These are phyloP conservation scores for Nautilus pompilius DNA, from an alignment of 1,140 invertebrate genomes.

Conservation along the genomic window DNA sequence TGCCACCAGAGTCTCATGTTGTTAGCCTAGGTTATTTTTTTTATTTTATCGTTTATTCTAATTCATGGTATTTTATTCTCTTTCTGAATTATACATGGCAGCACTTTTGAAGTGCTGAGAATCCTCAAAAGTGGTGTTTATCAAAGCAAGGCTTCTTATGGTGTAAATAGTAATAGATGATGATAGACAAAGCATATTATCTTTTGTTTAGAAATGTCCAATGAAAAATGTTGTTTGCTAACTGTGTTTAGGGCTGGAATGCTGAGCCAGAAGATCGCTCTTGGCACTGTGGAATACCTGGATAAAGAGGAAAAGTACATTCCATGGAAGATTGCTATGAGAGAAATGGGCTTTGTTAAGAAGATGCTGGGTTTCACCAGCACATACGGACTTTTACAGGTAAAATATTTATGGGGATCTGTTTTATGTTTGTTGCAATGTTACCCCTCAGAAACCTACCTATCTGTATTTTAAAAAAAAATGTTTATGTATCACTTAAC, in stretches of 20 bases:
- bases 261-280: conserved; percentile 66
- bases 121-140: too few species aligned
- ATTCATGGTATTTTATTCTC: too few species aligned
- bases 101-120: too few species aligned
- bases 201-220: background rate
- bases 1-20: too few species aligned
- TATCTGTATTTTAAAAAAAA: too few species aligned
- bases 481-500: too few species aligned
- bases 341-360: conserved; percentile 68
- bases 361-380: conserved; percentile 66
- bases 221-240: background rate
- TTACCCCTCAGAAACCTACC: background rate
- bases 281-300: conserved; percentile 70
- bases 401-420: background rate
- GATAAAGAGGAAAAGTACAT: conserved; percentile 70
- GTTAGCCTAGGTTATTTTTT: too few species aligned
- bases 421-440: conserved; percentile 5
- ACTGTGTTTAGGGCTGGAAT: conserved; percentile 63
- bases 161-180: too few species aligned
- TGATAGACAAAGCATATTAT: too few species aligned
- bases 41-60: too few species aligned
- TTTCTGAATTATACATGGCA: too few species aligned
- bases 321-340: conserved; percentile 53
- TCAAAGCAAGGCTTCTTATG: too few species aligned
- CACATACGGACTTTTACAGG: conserved; percentile 38